phyloP scores from a whole-genome alignment of 2,888 invertebrate species.

The Ceratothoa steindachneri region DNA sequence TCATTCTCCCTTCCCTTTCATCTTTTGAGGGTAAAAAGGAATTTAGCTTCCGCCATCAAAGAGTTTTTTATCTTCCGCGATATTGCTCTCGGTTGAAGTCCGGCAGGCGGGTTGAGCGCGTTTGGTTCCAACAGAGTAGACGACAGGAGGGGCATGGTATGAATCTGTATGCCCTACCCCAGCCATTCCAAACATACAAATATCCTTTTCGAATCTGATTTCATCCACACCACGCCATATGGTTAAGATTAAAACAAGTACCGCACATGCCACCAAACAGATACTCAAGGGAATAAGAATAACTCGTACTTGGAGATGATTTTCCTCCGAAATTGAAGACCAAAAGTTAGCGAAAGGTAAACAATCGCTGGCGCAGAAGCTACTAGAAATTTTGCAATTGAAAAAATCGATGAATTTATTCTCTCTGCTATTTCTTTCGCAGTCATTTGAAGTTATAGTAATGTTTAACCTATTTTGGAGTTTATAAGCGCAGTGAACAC shows the following conservation, averaged over 20 bases:
- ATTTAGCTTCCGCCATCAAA: no score
- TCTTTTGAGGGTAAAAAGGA: no score
- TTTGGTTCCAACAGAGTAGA: neutral
- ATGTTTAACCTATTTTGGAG: neutral
- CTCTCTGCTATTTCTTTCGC: neutral
- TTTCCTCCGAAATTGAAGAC: neutral
- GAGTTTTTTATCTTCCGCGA: no score
- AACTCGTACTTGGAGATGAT: neutral
- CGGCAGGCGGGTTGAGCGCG: no score
- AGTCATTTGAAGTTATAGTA: neutral
- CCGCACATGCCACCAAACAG: neutral
- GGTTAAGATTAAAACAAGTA: neutral
- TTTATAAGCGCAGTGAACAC: neutral
- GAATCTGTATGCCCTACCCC: no score
- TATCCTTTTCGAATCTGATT: conserved; percentile 2
- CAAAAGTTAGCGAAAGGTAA: neutral
- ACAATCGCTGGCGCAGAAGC: neutral
- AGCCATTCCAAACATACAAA: neutral
- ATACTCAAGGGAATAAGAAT: neutral
- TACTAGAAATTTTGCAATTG: neutral
- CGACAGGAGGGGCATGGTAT: neutral
- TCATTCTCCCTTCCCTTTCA: no score
- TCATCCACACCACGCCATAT: conserved; percentile 7
- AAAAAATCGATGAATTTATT: neutral
- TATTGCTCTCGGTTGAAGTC: no score